Percentiles rank a stretch among this genome's conserved stretches.
These are phyloP conservation scores for Pedetes capensis DNA, from an alignment of 2,113 vertebrate species.

Conservation along the genomic window DNA sequence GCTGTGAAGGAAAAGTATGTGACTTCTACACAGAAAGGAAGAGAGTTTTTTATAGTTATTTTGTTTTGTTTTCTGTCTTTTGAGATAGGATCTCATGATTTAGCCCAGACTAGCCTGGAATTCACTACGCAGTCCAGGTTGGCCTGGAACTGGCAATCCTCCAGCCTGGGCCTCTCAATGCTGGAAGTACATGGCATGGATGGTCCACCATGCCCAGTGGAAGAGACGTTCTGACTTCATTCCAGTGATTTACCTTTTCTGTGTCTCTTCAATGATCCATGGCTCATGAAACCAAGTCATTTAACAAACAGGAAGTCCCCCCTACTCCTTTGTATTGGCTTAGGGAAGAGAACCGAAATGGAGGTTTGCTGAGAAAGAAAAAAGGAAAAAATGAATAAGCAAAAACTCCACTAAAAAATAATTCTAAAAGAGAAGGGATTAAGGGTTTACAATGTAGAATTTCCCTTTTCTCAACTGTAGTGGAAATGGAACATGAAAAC, in stretches of 20 bases:
- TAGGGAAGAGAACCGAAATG: slow-evolving; percentile 16
- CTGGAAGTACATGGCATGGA: too few species aligned
- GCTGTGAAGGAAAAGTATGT: slow-evolving; percentile 26
- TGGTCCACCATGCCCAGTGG: too few species aligned
- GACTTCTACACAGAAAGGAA: slow-evolving; percentile 5
- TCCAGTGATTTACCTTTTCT: neutral
- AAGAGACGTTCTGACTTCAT: too few species aligned
- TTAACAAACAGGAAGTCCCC: neutral
- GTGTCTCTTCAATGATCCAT: neutral
- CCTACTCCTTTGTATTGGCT: neutral
- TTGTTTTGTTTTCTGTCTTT: too few species aligned
- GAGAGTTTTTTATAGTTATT: too few species aligned
- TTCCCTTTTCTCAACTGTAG: neutral
- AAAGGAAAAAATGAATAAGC: neutral
- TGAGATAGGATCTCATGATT: too few species aligned
- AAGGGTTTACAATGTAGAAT: neutral
- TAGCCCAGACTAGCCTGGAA: too few species aligned
- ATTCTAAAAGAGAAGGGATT: neutral
- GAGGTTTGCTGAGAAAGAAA: slow-evolving; percentile 19
- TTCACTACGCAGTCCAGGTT: too few species aligned
- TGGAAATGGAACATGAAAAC: neutral
- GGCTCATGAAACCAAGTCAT: slow-evolving; percentile 12
- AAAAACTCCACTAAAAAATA: neutral
- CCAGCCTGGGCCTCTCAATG: too few species aligned
- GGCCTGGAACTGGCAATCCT: too few species aligned